phyloP scores from a whole-genome alignment of 2,113 vertebrate genomes.

The Apistogramma diplotaenia region DNA sequence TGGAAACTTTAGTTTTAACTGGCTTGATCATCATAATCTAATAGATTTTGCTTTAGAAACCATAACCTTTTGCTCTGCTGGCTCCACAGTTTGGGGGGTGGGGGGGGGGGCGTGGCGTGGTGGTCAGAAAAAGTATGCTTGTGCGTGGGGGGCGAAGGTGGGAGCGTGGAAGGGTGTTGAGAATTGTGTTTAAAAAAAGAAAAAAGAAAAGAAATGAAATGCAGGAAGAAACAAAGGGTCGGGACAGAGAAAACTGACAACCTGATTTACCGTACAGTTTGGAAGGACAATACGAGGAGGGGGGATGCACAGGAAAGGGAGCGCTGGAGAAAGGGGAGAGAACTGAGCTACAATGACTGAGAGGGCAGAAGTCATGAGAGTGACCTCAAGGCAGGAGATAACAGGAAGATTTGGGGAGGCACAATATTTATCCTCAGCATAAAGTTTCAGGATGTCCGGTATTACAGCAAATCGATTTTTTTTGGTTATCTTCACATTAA shows the following conservation, averaged over 20 bases:
- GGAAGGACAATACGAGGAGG: conserved; percentile 29
- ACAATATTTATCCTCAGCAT: neutral
- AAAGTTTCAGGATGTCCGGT: neutral
- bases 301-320: conserved; percentile 3
- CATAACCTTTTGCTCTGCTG: conserved; percentile 9
- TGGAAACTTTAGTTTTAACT: conserved; percentile 24
- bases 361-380: conserved; percentile 1
- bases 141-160: neutral
- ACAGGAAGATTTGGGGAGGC: neutral
- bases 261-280: neutral
- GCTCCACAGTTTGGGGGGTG: conserved; percentile 2
- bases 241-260: neutral
- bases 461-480: neutral
- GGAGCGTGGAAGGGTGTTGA: neutral
- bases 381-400: neutral
- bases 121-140: neutral
- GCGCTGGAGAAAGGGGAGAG: neutral
- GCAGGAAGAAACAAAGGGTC: neutral
- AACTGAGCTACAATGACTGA: neutral
- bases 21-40: conserved; percentile 33
- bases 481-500: neutral
- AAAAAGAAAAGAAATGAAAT: neutral
- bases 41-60: conserved; percentile 16
- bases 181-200: neutral
- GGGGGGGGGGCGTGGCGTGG: neutral